Base-by-base conservation (phyloP, 2,888 invertebrate genomes). In the Epirrhoe tristata region DNA sequence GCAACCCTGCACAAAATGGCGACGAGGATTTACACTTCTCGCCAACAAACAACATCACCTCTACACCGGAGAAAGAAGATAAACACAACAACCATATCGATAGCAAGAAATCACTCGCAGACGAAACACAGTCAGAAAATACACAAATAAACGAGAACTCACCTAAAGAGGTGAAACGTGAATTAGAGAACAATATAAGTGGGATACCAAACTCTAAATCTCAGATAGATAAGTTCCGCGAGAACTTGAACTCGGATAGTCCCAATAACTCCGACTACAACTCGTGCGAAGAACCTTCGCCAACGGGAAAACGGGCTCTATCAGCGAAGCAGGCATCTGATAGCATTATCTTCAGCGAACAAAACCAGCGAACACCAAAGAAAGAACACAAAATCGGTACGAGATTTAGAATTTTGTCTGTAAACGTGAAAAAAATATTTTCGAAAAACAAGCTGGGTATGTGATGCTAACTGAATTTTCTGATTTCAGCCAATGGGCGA, bases 401-500 rank as follows among this genome's bases (percentile, higher is more conserved):
- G 84, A 83, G 84, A 85, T 74, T 83, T 72, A 77, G 78, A 73
- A 75, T 74, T 74, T 81, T 78, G 78, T 81, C 77, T 72, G 57
- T 71, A 75, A 71, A 74, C 68, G 72, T 83, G 74, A 81, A 77
- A 77, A 68, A 77, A 72, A 75, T 76, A 67, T 76, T 79, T 67
- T 63, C 62, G 67, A 71, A 77, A 62, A 70, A 39, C 57, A 73
- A 16, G 43, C 43, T 67, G 59, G 73, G 77, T 76, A 77, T 65
- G 74, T 77, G 56, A n/a, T 63, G 65, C 59, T 63, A 16, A 63
- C 14, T 66, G 56, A 60, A 64, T 78, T 78, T 79, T 53, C 74
- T 66, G 31, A 77, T 89, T 88, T 74, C 88, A 89, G 89, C 79
- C 1, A 89, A 89, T 74, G 89, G 89, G 63, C 83, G 86, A 75